Base-by-base conservation (phyloP, 2,888 invertebrate species). In the Gastracanthus pulcherrimus region DNA sequence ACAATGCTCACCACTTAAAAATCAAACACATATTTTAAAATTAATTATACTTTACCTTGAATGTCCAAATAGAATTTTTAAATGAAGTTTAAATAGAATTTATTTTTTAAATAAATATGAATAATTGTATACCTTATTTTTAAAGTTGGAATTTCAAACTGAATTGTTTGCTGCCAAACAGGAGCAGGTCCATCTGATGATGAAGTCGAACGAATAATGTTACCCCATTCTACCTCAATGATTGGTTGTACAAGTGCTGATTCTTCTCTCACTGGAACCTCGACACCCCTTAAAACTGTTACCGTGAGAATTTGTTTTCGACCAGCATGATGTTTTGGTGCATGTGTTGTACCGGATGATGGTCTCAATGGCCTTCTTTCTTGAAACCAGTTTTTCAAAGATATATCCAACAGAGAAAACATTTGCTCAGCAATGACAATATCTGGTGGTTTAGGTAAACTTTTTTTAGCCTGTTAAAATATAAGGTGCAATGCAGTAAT, bases 231-330 rank as follows among this genome's bases (percentile, higher is more conserved):
- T 31, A 91, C 87, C 77, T 91, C 90, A 4, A 91, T 76, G 0
- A 91, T 79, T 1, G 91, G 91, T 71, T 90, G 90, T 6, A 91
- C 88, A 34, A 88, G 79, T 5, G 90, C 90, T 0, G 91, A 90
- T 76, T 91, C 91, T 81, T 91, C 91, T 75, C 91, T 88, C 2
- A 91, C 88, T 5, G 91, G 91, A 45, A 91, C 86, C 82, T 91
- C 91, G 19, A 91, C 88, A 1, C 90, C 91, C 38, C 91, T 80
- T 0, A 91, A 82, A 13, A 91, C 82, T 2, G 88, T 91, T 16
- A 91, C 86, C 1, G 86, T 86, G 0, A 91, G 82, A 13, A 90
- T 80, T 74, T 90, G 89, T 70, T 87, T 90, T 13, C 89, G 86
- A 41, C 87, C 85, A 3, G 84, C 70, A 16, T 85, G 86, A 29